Evolutionary conservation across 2,888 invertebrate genomes (phyloP).

Genomic region (Polyploca ridens): DNA sequence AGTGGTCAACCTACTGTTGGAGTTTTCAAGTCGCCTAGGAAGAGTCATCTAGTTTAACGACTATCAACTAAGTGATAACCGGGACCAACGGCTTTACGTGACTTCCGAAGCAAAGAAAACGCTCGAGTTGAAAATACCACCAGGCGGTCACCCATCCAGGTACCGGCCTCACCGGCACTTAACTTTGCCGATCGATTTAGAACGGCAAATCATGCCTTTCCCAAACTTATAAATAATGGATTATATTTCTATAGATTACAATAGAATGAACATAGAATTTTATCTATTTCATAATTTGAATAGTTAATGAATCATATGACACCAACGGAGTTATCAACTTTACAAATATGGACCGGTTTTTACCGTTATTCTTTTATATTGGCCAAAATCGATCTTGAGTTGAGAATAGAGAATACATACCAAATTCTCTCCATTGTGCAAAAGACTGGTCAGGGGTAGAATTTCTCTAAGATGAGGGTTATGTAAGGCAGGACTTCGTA

Average conservation of each 20-base stretch:
- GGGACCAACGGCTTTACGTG: too few species aligned
- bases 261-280: not conserved
- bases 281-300: not conserved
- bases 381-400: too few species aligned
- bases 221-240: slow-evolving; percentile 14
- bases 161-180: too few species aligned
- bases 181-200: too few species aligned
- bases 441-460: slow-evolving; percentile 83
- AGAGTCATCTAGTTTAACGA: too few species aligned
- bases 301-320: not conserved
- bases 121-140: too few species aligned
- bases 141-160: too few species aligned
- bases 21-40: too few species aligned
- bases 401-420: slow-evolving; percentile 53
- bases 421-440: slow-evolving; percentile 85
- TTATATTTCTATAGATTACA: not conserved
- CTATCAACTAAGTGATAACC: too few species aligned
- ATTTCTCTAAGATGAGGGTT: slow-evolving; percentile 83
- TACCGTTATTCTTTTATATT: not conserved
- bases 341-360: not conserved
- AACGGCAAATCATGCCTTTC: not conserved
- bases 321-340: not conserved
- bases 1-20: too few species aligned
- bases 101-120: too few species aligned
- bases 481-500: slow-evolving; percentile 84